Base-by-base conservation (phyloP, 2,113 vertebrate genomes). In the Empidonax alnorum region DNA sequence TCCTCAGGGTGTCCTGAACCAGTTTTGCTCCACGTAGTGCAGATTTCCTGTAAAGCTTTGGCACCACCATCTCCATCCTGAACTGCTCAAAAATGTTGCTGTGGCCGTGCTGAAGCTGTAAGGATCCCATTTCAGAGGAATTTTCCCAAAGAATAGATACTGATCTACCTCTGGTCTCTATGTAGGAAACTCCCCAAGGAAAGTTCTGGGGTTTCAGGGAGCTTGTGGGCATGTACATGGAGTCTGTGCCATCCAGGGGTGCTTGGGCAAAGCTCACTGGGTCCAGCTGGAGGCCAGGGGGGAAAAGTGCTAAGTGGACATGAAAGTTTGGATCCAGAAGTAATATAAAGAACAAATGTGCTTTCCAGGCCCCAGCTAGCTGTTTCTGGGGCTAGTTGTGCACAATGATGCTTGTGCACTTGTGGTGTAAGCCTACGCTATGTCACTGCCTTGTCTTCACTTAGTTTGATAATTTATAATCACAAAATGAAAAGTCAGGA, bases 1-100 rank as follows among this genome's bases (percentile, higher is more conserved):
- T 96, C 90, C 87, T 96, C 85, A 58, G 79, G 88, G 90, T 90
- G 69, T 95, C 90, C 93, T 75, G 58, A 92, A 93, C 89, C 53
- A 77, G 63, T 97, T 96, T 90, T 88, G 39, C 65, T 92, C 83
- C 82, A 86, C 2, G 4, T 90, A 90, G 25, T 1, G 3, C 86
- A 95, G 80, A 78, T 96, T 95, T 89, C 69, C 77, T 87, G 46
- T 62, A 89, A 90, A 90, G 56, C 77, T 89, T 89, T 93, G 89
- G 92, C 88, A 94, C 52, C 2, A 22, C 80, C 2, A 15, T 16
- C 47, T 90, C 27, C 9, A 39, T 63, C 75, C 85, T 2, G 33
- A 93, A 92, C 85, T 86, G 55, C 93, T 92, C 12, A 5, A 63
- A 90, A 88, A 74, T 39, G 37, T 44, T 90, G 53, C 90, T 59